Conservation (phyloP, 2,113 vertebrate species). For the Albula glossodonta region DNA sequence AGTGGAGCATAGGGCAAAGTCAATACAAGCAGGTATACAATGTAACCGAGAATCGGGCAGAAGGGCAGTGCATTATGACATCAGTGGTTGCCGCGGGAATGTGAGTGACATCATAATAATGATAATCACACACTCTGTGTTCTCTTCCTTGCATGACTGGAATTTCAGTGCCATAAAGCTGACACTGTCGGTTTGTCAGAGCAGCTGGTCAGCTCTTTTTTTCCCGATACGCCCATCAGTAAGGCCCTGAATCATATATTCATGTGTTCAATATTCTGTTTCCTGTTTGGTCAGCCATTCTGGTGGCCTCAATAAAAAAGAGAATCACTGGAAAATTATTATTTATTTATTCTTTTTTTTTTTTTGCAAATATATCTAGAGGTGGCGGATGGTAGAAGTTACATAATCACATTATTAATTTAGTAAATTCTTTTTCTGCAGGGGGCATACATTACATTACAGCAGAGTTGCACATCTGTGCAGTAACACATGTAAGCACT, state of each 20-base stretch:
- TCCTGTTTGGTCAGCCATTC: neutral
- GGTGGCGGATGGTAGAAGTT: neutral
- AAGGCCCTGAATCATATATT: neutral
- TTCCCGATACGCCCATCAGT: neutral
- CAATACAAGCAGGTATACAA: neutral
- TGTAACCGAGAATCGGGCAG: constrained; percentile 28
- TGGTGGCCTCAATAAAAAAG: neutral
- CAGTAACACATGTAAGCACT: neutral
- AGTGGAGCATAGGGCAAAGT: neutral
- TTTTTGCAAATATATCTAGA: neutral
- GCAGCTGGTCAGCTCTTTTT: neutral
- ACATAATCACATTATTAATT: neutral
- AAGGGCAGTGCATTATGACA: neutral
- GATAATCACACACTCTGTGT: neutral
- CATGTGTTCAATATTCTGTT: neutral
- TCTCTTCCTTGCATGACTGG: neutral
- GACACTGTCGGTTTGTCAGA: neutral
- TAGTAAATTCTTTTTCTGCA: neutral
- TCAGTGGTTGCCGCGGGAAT: constrained; percentile 1
- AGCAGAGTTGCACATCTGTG: neutral
- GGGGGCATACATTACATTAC: neutral
- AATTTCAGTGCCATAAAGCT: neutral
- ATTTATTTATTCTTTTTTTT: too few species aligned
- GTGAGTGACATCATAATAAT: neutral
- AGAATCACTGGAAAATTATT: neutral